phyloP scores from a whole-genome alignment of 2,888 invertebrate species.

The Agriotes lineatus region DNA sequence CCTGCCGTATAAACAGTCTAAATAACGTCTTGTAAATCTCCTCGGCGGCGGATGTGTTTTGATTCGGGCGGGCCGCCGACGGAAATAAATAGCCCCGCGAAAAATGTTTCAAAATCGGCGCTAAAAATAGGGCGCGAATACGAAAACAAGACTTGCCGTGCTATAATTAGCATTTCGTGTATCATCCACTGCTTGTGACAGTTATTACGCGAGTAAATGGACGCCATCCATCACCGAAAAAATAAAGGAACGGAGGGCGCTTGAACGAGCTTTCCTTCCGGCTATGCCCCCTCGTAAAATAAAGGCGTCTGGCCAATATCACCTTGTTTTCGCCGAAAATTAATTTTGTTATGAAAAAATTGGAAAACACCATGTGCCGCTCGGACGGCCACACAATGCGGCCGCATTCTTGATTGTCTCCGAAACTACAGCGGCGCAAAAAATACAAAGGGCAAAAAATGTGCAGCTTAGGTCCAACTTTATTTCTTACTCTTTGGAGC shows the following conservation, averaged over 20 bases:
- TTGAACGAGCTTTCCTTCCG: slow-evolving; percentile 1
- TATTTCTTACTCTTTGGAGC: too few relatives aligned
- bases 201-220: slow-evolving; percentile 6
- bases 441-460: too few relatives aligned
- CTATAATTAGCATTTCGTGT: slow-evolving; percentile 21
- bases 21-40: slow-evolving; percentile 24
- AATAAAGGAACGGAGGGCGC: neutral
- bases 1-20: slow-evolving; percentile 31
- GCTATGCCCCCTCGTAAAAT: neutral
- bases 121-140: slow-evolving; percentile 21
- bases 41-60: slow-evolving; percentile 14
- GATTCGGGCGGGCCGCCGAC: slow-evolving; percentile 17
- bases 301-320: too few relatives aligned
- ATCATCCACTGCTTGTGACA: slow-evolving; percentile 20
- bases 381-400: too few relatives aligned
- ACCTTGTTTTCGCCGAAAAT: too few relatives aligned
- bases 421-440: too few relatives aligned
- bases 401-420: too few relatives aligned
- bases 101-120: slow-evolving; percentile 14
- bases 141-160: slow-evolving; percentile 7
- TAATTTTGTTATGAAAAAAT: too few relatives aligned
- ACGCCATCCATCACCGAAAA: slow-evolving; percentile 10
- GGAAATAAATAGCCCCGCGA: slow-evolving; percentile 8
- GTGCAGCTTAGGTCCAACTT: too few relatives aligned
- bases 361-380: too few relatives aligned